phyloP scores from a whole-genome alignment of 2,888 invertebrate genomes.

The Scaptomyza caliginosa region DNA sequence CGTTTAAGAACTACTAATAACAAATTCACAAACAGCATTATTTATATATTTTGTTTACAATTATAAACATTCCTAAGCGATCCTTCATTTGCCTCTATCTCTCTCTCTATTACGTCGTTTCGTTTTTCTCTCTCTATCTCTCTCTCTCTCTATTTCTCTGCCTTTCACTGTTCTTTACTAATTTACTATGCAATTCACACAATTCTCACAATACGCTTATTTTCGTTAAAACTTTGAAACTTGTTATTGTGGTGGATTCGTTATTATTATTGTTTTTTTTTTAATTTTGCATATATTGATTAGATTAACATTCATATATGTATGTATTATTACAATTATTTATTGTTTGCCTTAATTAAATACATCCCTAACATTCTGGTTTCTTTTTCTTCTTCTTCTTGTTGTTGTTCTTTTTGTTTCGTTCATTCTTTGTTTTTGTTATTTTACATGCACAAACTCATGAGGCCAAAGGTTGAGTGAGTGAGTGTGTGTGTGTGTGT shows the following conservation, averaged over 20 bases:
- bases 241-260: too few species aligned
- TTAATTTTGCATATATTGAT: conserved; percentile 41
- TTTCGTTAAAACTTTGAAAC: conserved; percentile 48
- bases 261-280: background rate
- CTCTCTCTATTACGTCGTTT: background rate
- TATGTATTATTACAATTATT: background rate
- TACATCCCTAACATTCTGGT: too few species aligned
- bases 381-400: conserved; percentile 5
- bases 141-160: background rate
- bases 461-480: conserved; percentile 63
- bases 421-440: conserved; percentile 50
- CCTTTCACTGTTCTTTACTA: conserved; percentile 16
- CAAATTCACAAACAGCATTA: conserved; percentile 37
- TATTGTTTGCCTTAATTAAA: conserved; percentile 11
- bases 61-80: background rate
- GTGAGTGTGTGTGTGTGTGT: conserved; percentile 10
- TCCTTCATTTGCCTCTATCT: background rate
- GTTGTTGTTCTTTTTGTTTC: background rate
- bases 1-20: conserved; percentile 31
- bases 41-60: conserved; percentile 16
- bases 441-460: conserved; percentile 77
- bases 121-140: background rate
- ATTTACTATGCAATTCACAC: conserved; percentile 47
- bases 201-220: conserved; percentile 74
- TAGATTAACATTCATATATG: conserved; percentile 12